Evolutionary conservation across 1,140 invertebrate species (phyloP), one percentile per base, ranked within the genome.

Genomic region (Cyphomyrmex costatus): DNA sequence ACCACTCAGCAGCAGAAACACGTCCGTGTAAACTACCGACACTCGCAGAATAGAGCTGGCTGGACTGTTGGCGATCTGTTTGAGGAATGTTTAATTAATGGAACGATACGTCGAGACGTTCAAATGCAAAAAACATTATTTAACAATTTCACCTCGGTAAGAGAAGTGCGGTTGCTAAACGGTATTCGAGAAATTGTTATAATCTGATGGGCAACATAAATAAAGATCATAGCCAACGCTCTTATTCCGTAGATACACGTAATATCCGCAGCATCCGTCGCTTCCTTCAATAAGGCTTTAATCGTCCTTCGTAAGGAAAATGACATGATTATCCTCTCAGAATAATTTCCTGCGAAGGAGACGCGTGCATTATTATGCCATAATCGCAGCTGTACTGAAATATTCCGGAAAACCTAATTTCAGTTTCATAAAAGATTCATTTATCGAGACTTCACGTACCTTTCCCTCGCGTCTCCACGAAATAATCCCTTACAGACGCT

Each of bases 1-100:
- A 0, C 96, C 97, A 86, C 97, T 97, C 16, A 97, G 91, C 27
- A 97, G 90, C 10, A 97, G 93, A 93, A 97, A 96, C 56, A 96
- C 95, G 91, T 97, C 97, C 5, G 96, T 96, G 92, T 96, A 97
- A 78, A 97, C 95, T 92, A 96, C 93, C 0, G 96, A 96, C 42
- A 95, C 95, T 85, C 97, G 95, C 56, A 96, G 94, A 88, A 96
- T 89, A 2, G 96, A 95, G 91, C 96, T 96, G 10, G 96, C 85
- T 0, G 96, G 95, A 82, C 95, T 95, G 84, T 96, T 96, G 33
- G 96, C 95, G n/a, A 96, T 88, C 96, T 96, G 90, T 85, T 84
- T 36, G 66, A 86, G 68, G 0, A 80, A 16, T 24, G 14, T 85
- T 88, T 66, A 80, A 88, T 83, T 24, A 19, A 36, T 12, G 21